Percentiles rank a stretch among this genome's conserved stretches.
phyloP scores from a whole-genome alignment of 2,113 vertebrate genomes.

The Microtus ochrogaster region DNA sequence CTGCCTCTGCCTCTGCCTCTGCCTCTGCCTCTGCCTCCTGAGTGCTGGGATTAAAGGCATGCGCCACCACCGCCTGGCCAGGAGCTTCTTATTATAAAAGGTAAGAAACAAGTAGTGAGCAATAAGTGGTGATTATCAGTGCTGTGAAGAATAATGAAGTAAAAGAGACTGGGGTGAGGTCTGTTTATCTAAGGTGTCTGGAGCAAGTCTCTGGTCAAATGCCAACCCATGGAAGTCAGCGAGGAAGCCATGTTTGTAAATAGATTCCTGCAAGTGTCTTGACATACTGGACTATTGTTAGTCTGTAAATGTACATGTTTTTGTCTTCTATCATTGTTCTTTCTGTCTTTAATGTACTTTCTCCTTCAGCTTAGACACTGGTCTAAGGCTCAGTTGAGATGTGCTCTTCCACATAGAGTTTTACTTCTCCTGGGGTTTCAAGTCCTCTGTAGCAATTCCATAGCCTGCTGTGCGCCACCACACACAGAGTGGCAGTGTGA shows the following conservation, averaged over 20 bases:
- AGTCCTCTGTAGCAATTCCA: slow-evolving; percentile 1
- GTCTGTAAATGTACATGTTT: background rate
- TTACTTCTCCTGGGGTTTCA: background rate
- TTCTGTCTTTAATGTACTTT: slow-evolving; percentile 3
- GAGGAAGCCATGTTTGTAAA: background rate
- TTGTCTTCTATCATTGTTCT: slow-evolving; percentile 4
- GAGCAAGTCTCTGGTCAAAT: background rate
- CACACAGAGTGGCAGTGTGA: background rate
- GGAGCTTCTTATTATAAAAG: background rate
- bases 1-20: too few relatives aligned
- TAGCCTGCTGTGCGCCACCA: background rate
- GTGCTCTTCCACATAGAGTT: background rate
- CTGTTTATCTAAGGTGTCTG: background rate
- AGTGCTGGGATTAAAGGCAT: background rate
- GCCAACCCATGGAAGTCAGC: background rate
- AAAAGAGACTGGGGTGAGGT: background rate
- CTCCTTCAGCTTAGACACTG: background rate
- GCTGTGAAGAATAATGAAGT: background rate
- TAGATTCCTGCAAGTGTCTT: background rate
- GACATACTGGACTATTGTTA: background rate
- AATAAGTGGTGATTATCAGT: background rate
- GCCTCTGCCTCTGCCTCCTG: too few relatives aligned
- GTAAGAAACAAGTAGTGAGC: background rate
- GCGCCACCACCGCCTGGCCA: background rate
- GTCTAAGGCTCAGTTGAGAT: background rate